Percentiles rank a stretch among this genome's conserved stretches.
Evolutionary conservation across 2,113 vertebrate species (phyloP).

Genomic region (Cyprinus carpio): DNA sequence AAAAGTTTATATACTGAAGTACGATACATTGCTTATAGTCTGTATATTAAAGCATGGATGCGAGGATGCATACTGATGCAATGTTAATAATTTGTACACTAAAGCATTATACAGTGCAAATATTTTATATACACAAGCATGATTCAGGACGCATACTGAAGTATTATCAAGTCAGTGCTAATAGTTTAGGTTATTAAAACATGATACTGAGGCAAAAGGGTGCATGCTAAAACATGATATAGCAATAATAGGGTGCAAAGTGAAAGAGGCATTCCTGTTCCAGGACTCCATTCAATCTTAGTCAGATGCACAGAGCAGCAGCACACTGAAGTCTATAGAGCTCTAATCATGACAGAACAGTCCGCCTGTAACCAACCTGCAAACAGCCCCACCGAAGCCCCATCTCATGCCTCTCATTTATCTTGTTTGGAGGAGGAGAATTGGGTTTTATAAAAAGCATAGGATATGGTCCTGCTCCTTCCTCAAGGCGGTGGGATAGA

Average conservation of each 20-base stretch:
- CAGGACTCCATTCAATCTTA: slow-evolving; percentile 1
- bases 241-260: neutral
- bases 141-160: neutral
- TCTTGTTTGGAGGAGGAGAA: slow-evolving; percentile 58
- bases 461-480: slow-evolving; percentile 51
- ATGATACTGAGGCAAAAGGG: neutral
- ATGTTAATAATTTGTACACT: neutral
- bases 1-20: neutral
- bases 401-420: slow-evolving; percentile 57
- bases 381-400: slow-evolving; percentile 31
- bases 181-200: neutral
- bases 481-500: slow-evolving; percentile 56
- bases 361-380: slow-evolving; percentile 40
- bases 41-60: neutral
- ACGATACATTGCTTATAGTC: neutral
- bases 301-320: slow-evolving; percentile 27
- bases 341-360: slow-evolving; percentile 44
- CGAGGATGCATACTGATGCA: too few relatives aligned
- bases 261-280: neutral
- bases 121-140: neutral
- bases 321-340: slow-evolving; percentile 32
- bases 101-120: neutral
- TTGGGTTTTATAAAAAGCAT: slow-evolving; percentile 55
- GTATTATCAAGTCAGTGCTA: neutral
- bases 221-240: neutral